Base-by-base conservation (phyloP, 2,113 vertebrate genomes). In the Epinephelus moara region DNA sequence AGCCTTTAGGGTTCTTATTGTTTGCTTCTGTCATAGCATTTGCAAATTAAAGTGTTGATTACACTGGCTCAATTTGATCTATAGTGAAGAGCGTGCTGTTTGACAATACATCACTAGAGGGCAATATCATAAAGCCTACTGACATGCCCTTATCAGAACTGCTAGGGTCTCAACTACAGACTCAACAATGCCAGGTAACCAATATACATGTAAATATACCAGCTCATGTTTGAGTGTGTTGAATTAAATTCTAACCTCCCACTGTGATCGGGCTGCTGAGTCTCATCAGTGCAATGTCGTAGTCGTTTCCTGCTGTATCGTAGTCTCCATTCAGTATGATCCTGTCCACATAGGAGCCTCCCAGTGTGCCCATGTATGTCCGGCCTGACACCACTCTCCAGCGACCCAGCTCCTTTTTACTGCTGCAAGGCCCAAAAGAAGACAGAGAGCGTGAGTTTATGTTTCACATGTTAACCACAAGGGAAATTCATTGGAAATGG, bases 241-340 rank as follows among this genome's bases (percentile, higher is more conserved):
- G 17, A 33, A 80, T 59, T 18, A 37, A 53, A 17, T 15, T 25
- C 92, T 93, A 84, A 98, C 97, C 96, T 89, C 96, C 95, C 60
- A 96, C 27, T 0, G 0, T 85, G 84, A 98, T 89, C 0, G 97
- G 96, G 0, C 70, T 80, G n/a, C 70, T 88, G 67, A 99, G 96
- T 92, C 94, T 97, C 59, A 99, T 93, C 66, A 99, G 93, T 17
- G 98, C 96, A 0, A 98, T 94, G 88, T 99, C 98, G 0, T 96
- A 94, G 69, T 97, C 96, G 62, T 94, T 97, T 70, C 33, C 66
- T 2, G 67, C 21, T 0, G 71, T 0, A 0, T 82, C 0, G 0
- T 95, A 96, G 4, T 80, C 2, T 40, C 90, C 90, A 0, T 95
- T 85, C 67, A 96, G 0, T 70, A 97, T 95, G 88, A 99, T 94